Conservation (phyloP, 2,797 vertebrate genomes). For the Balearica regulorum region DNA sequence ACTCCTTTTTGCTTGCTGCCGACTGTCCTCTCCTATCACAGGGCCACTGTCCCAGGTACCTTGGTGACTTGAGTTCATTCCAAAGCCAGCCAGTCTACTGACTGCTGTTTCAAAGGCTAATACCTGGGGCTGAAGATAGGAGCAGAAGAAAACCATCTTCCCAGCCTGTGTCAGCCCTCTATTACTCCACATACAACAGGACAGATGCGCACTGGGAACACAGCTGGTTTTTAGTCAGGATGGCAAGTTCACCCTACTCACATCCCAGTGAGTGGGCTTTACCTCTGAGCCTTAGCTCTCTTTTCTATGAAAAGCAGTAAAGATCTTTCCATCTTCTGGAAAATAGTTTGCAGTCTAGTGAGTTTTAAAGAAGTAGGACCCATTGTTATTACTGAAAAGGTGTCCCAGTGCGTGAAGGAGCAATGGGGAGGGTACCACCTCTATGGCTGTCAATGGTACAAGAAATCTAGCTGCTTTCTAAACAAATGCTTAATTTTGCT, state of each 20-base stretch:
- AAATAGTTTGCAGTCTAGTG: not conserved
- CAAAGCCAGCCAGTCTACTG: not conserved
- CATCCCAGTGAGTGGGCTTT: not conserved
- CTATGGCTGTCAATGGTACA: not conserved
- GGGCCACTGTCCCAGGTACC: not conserved
- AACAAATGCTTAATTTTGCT: not conserved
- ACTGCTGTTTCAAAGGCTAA: not conserved
- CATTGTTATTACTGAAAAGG: not conserved
- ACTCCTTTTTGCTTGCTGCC: not conserved
- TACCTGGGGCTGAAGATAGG: not conserved
- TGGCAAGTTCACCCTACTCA: not conserved
- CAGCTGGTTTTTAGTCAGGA: not conserved
- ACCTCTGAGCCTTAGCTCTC: not conserved
- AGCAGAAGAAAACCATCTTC: not conserved
- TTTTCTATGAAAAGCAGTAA: not conserved
- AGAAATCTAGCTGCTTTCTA: not conserved
- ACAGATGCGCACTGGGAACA: not conserved
- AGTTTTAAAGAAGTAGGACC: not conserved
- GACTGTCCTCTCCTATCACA: not conserved
- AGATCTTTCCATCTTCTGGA: not conserved
- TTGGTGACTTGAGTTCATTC: not conserved
- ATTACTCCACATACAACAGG: not conserved
- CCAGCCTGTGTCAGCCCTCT: not conserved
- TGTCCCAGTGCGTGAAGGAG: not conserved
- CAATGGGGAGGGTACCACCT: not conserved